Evolutionary conservation across 2,113 vertebrate genomes (phyloP).

Genomic region (Nannobrachium achirus): DNA sequence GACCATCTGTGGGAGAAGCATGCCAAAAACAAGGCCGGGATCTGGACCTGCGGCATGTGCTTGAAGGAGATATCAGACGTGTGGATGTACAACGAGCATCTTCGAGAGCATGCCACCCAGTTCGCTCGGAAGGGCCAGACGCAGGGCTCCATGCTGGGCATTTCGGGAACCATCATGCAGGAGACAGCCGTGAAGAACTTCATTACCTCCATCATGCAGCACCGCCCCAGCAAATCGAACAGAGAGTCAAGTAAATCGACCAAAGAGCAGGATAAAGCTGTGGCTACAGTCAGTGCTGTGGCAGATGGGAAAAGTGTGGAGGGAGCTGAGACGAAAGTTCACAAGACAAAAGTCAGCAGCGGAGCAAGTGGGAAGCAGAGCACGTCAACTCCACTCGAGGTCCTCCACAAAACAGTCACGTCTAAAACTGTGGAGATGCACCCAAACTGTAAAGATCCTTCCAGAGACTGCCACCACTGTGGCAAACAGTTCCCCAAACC

Average conservation of each 20-base stretch:
- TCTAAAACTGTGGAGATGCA: slow-evolving; percentile 85
- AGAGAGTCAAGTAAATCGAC: slow-evolving; percentile 64
- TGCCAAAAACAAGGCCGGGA: slow-evolving; percentile 87
- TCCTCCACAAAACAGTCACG: slow-evolving; percentile 73
- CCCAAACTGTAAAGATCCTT: slow-evolving; percentile 94
- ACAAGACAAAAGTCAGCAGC: slow-evolving; percentile 67
- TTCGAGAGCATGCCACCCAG: slow-evolving; percentile 92
- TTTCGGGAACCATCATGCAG: slow-evolving; percentile 83
- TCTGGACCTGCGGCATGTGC: slow-evolving; percentile 98
- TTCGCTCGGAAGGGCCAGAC: slow-evolving; percentile 92
- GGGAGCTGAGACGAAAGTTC: slow-evolving; percentile 53
- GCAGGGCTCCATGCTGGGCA: slow-evolving; percentile 82
- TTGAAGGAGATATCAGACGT: slow-evolving; percentile 93
- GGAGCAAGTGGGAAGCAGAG: slow-evolving; percentile 67
- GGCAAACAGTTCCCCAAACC: slow-evolving; percentile 98
- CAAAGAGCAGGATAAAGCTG: slow-evolving; percentile 67
- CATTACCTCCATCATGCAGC: slow-evolving; percentile 87
- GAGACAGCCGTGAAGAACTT: slow-evolving; percentile 85
- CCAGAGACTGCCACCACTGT: slow-evolving; percentile 97
- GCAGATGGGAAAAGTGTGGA: slow-evolving; percentile 68
- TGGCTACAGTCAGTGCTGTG: slow-evolving; percentile 46
- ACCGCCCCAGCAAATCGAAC: slow-evolving; percentile 77
- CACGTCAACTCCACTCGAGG: slow-evolving; percentile 73
- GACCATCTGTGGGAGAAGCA: slow-evolving; percentile 95
- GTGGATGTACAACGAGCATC: slow-evolving; percentile 98